A percentile compares a stretch with the other conserved stretches of the same genome.
Evolutionary conservation across 2,797 vertebrate species (phyloP).

Genomic region (Poecilia picta): DNA sequence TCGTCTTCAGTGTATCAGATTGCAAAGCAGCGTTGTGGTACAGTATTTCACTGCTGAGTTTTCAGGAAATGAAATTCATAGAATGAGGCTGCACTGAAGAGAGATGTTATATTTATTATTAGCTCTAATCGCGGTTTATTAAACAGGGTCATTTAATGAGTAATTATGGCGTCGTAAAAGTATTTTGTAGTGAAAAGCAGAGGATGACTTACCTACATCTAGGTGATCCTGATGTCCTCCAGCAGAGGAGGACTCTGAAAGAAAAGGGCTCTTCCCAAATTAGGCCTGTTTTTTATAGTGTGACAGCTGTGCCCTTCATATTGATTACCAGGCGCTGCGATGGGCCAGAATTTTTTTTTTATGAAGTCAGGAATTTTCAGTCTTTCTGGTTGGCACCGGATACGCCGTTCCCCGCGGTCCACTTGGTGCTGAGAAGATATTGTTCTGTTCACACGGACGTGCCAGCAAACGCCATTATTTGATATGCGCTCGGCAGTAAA

Average conservation of each 20-base stretch:
- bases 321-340: conserved; percentile 77
- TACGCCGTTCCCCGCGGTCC: conserved; percentile 28
- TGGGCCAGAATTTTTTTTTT: conserved; percentile 67
- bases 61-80: conserved; percentile 39
- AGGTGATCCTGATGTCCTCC: conserved; percentile 41
- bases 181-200: not conserved
- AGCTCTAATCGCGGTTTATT: too few species aligned
- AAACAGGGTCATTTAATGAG: not conserved
- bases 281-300: conserved; percentile 72
- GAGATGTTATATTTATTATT: not conserved
- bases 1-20: conserved; percentile 71
- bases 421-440: conserved; percentile 41
- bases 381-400: conserved; percentile 71
- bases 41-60: conserved; percentile 58
- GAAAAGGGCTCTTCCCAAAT: conserved; percentile 59
- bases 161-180: not conserved
- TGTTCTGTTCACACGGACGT: conserved; percentile 53
- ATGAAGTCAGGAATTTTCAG: conserved; percentile 81
- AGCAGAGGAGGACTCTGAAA: conserved; percentile 28
- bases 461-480: conserved; percentile 69
- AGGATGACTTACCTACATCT: conserved; percentile 28
- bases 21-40: conserved; percentile 63
- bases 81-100: conserved; percentile 1
- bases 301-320: conserved; percentile 79
- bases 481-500: conserved; percentile 74